phyloP scores from a whole-genome alignment of 2,888 invertebrate species.

The Agonopterix subpropinquella region DNA sequence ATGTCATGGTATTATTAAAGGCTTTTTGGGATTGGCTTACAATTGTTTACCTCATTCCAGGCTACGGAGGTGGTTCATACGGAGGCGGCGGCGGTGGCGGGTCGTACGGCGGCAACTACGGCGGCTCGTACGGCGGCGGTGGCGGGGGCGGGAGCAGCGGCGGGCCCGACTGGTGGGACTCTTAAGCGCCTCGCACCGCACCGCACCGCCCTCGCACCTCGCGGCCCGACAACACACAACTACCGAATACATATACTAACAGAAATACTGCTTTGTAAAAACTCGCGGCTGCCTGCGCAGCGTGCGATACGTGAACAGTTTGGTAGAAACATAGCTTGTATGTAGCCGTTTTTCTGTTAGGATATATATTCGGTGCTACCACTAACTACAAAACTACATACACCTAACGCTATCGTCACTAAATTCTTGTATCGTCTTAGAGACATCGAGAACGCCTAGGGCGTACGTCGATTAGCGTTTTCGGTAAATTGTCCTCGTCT shows the following conservation, averaged over 20 bases:
- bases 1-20: no score
- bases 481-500: not conserved
- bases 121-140: conserved; percentile 64
- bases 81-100: conserved; percentile 57
- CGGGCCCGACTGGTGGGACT: conserved; percentile 71
- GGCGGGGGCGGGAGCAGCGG: conserved; percentile 65
- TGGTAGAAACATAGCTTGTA: no score
- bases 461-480: not conserved
- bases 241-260: no score
- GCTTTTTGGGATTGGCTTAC: no score
- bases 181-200: conserved; percentile 32
- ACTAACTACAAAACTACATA: not conserved
- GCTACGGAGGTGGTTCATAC: conserved; percentile 39
- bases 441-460: not conserved
- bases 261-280: no score
- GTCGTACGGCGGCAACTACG: conserved; percentile 62
- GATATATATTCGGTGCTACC: no score
- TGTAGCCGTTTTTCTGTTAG: no score
- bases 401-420: not conserved
- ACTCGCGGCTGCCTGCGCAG: no score
- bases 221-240: not conserved
- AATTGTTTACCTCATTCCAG: conserved; percentile 18
- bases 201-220: conserved; percentile 8
- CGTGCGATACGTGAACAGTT: no score
- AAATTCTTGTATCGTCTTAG: not conserved